Evolutionary conservation across 2,888 invertebrate species (phyloP), one percentile per base, ranked within the genome.

Genomic region (Odontomyia ornata): DNA sequence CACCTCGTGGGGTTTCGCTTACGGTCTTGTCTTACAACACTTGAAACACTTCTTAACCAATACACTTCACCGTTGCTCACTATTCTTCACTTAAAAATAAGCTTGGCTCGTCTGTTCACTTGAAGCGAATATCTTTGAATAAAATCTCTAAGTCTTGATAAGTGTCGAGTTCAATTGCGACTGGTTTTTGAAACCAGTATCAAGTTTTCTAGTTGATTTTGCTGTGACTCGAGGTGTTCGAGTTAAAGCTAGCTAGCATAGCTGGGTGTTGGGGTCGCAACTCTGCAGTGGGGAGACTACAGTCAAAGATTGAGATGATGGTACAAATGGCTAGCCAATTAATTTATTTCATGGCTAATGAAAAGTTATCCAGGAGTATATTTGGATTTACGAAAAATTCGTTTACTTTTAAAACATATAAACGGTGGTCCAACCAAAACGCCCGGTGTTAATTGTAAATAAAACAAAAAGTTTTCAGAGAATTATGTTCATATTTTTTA

Each of bases 151-250:
- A 36, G 36, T 5, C 36, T 36, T 60, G 9, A 23, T 60, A 21
- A 18, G 15, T 47, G 69, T 25, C n/a, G 21, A 57, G 73, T 57
- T 36, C 73, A 36, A 36, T 30, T 60, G n/a, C 36, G 57, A 73
- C 73, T 73, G 73, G 73, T 73, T 73, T 69, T 43, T 43, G 18
- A 73, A 73, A 73, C 73, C 73, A 23, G 73, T 60, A 52, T 52
- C 36, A 57, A 30, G 36, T 73, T 28, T 36, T 57, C 57, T 30
- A 30, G 30, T 56, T 7, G 15, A 23, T 73, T 60, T 28, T 25
- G 25, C 25, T 25, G 21, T 25, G 15, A 23, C 13, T 23, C 46
- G 21, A 15, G 64, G 64, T 15, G 11, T 64, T 28, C 4, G 60
- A 18, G 52, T 52, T 52, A 23, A 11, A 36, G 36, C 36, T 36